Evolutionary conservation across 2,113 vertebrate species (phyloP), one percentile per base, ranked within the genome.

Genomic region (Morone chrysops): DNA sequence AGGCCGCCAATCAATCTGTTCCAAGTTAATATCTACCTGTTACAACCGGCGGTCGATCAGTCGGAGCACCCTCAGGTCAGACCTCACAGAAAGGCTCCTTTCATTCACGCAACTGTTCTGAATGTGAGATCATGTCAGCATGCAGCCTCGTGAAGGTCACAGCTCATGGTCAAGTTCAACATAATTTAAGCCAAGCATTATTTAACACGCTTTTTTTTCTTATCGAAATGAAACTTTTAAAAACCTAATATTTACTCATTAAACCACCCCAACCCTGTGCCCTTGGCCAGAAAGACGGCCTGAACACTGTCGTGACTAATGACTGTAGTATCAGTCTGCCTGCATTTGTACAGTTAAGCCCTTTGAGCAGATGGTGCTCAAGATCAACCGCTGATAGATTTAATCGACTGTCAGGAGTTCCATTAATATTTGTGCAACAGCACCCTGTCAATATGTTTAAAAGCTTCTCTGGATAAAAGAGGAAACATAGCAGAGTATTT

Each of bases 351-450:
- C 38, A 54, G 43, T n/a, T 70, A 80, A 85, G 54, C 79, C 68
- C 56, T 62, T 14, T 56, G 79, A 82, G 38, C 83, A 82, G 59
- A 82, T 82, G 82, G 66, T 22, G 68, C 68, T 59, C n/a, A 41
- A 76, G 61, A 83, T 80, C 62, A 69, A 25, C 61, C 8, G n/a
- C 71, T 59, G 75, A 67, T 75, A 57, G 78, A 79, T 56, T 79
- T 38, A 31, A 66, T 31, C 50, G 47, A 63, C 51, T 69, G 79
- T 75, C 22, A 41, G 61, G 41, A 51, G 48, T 31, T 74, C 53
- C 65, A 63, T 41, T 63, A 67, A 79, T 75, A 36, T 66, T 79
- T 63, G 50, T 43, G 8, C 60, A 57, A 67, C 18, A 1, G 50
- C 67, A 20, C 41, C 4, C 51, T 48, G 70, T 59, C 50, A 20